phyloP scores from a whole-genome alignment of 2,797 vertebrate genomes.

The Rhodeus uyekii region DNA sequence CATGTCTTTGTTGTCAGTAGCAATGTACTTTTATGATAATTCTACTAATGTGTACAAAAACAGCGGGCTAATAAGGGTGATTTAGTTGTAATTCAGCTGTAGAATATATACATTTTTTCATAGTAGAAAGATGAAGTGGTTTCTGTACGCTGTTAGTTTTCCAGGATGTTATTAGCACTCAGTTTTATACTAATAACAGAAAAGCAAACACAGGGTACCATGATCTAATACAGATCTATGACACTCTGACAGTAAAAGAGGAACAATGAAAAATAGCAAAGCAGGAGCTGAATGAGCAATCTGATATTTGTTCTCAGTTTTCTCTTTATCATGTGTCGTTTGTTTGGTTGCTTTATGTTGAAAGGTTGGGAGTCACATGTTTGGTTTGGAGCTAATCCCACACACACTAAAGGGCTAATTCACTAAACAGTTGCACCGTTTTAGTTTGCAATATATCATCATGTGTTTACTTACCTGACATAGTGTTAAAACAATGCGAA shows the following conservation, averaged over 20 bases:
- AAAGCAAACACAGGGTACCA: background rate
- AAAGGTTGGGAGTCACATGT: conserved; percentile 73
- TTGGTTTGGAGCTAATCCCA: conserved; percentile 70
- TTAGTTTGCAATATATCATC: background rate
- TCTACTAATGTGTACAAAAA: background rate
- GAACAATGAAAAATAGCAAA: conserved; percentile 1
- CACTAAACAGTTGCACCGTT: background rate
- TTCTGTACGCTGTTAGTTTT: background rate
- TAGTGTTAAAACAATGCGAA: background rate
- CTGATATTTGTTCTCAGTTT: conserved; percentile 34
- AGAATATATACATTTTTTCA: background rate
- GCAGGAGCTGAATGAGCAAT: conserved; percentile 2
- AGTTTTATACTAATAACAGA: background rate
- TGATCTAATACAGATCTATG: background rate
- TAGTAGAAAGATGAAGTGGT: background rate
- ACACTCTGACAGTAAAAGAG: background rate
- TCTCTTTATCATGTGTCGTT: conserved; percentile 52
- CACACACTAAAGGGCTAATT: conserved; percentile 10
- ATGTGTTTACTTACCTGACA: background rate
- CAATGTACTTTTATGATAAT: conserved; percentile 4
- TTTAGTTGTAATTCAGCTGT: background rate
- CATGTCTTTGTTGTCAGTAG: background rate
- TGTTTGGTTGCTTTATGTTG: conserved; percentile 72
- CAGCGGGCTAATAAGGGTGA: background rate
- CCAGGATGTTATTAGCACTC: background rate